Evolutionary conservation across 2,113 vertebrate species (phyloP), one percentile per base, ranked within the genome.

Genomic region (Nyctereutes procyonoides): DNA sequence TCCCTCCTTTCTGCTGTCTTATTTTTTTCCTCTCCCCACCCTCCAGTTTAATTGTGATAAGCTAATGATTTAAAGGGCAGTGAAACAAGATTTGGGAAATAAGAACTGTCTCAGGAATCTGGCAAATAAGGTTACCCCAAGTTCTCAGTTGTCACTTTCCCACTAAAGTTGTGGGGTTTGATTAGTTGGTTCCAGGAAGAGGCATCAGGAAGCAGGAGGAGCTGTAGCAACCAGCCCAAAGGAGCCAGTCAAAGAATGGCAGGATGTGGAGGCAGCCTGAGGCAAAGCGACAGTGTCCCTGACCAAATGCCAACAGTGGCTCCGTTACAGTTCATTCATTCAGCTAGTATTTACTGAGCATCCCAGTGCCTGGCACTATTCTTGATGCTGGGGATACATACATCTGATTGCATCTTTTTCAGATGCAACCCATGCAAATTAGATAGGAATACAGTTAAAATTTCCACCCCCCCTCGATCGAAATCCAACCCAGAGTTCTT

Each of bases 391-490:
- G 73, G 82, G 15, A 94, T 65, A 97, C 56, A 94, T 93, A 43
- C 43, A 43, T 43, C 73, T 73, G 28, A 93, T 55, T 67, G 35
- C 60, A 12, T 81, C 65, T 60, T 95, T 77, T 87, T 95, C 19
- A 69, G 55, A 95, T 32, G 48, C 80, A 96, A 55, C 87, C 20
- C 19, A 43, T 24, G 84, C 65, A 96, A 95, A 92, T 92, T 87
- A 82, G 92, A 62, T 43, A 95, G 67, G 35, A 84, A 76, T 87
- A 38, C 35, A 73, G 26, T 28, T 76, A 43, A 90, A 93, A 89
- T 83, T 90, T 67, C 86, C 26, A 86, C 9, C 24, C 62, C 62
- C 32, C 13, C 69, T 43, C 43, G 67, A 63, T 96, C n/a, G 91
- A 96, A 93, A 95, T 77, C 63, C 32, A 83, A 58, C 11, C 62